Evolutionary conservation across 2,888 invertebrate genomes (phyloP).

Genomic region (Troglohyphantes excavatus): DNA sequence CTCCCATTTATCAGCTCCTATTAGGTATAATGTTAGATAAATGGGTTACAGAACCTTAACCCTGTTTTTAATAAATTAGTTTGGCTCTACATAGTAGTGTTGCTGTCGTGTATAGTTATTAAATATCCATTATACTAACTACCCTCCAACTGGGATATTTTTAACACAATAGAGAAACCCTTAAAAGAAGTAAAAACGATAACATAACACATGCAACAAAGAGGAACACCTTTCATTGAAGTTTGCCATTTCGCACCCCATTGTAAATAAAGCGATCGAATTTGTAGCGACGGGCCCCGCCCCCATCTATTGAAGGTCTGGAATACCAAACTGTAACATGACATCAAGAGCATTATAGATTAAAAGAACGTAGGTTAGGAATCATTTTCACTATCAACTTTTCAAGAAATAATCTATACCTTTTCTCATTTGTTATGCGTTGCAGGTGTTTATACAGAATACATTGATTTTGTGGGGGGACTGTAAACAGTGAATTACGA

Average conservation of each 20-base stretch:
- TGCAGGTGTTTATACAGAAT: slow-evolving; percentile 36
- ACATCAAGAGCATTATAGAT: slow-evolving; percentile 1
- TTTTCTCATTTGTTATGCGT: slow-evolving; percentile 20
- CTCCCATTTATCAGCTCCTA: too few relatives aligned
- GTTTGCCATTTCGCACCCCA: background rate
- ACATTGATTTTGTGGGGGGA: slow-evolving; percentile 22
- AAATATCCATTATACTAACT: background rate
- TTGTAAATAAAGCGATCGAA: background rate
- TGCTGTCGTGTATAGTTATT: background rate
- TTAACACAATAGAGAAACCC: background rate
- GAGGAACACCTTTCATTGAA: background rate
- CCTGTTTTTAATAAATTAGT: too few relatives aligned
- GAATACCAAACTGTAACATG: background rate
- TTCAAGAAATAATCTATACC: slow-evolving; percentile 45
- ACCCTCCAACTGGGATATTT: background rate
- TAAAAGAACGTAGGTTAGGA: background rate
- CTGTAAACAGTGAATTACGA: background rate
- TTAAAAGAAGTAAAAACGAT: background rate
- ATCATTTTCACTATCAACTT: slow-evolving; percentile 2
- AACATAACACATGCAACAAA: background rate
- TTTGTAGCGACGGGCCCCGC: background rate
- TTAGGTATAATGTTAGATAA: too few relatives aligned
- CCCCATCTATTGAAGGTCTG: slow-evolving; percentile 14
- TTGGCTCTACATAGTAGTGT: too few relatives aligned
- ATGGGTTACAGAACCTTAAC: too few relatives aligned